phyloP scores from a whole-genome alignment of 2,888 invertebrate genomes.

The Melanophora roralis region DNA sequence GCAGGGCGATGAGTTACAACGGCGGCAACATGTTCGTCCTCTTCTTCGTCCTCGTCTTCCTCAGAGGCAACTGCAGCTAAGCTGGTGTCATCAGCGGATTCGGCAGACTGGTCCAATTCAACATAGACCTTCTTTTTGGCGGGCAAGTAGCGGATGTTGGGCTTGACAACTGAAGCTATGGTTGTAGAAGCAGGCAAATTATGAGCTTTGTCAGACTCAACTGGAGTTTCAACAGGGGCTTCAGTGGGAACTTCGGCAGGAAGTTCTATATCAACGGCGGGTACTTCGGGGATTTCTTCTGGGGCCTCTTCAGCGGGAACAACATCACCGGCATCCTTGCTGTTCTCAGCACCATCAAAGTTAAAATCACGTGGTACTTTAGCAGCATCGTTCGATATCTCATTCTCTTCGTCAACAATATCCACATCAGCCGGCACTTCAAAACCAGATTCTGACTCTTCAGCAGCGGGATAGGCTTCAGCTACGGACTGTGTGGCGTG shows the following conservation, averaged over 20 bases:
- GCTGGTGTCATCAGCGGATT: conserved; percentile 68
- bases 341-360: conserved; percentile 68
- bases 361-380: conserved; percentile 74
- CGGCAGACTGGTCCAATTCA: conserved; percentile 72
- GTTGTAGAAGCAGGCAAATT: conserved; percentile 71
- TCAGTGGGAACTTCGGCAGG: conserved; percentile 51
- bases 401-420: conserved; percentile 62
- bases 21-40: conserved; percentile 65
- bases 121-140: conserved; percentile 75
- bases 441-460: conserved; percentile 18
- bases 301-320: conserved; percentile 48
- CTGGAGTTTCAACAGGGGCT: conserved; percentile 27
- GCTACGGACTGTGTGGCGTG: conserved; percentile 73
- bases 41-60: conserved; percentile 63
- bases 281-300: conserved; percentile 53
- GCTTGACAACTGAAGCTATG: conserved; percentile 68
- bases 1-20: conserved; percentile 69
- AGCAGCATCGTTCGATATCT: conserved; percentile 68
- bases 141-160: conserved; percentile 73
- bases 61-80: conserved; percentile 68
- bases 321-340: conserved; percentile 45
- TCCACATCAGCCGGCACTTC: conserved; percentile 55
- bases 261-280: conserved; percentile 22
- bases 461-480: conserved; percentile 74
- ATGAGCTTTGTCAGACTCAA: conserved; percentile 60